phyloP scores from a whole-genome alignment of 2,888 invertebrate genomes.

The Pocota personata region DNA sequence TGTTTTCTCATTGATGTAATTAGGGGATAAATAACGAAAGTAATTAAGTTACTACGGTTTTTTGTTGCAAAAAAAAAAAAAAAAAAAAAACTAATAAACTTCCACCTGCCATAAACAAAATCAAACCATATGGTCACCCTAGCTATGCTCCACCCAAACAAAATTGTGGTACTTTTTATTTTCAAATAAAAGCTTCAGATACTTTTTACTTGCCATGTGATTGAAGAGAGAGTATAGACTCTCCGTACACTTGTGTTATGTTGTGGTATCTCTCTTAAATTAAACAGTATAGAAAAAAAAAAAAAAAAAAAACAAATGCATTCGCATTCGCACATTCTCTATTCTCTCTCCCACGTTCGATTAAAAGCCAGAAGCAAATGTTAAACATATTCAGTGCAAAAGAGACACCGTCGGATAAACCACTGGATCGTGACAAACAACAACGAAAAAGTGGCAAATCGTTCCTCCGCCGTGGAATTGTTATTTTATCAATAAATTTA shows the following conservation, averaged over 20 bases:
- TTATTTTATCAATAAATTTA: constrained; percentile 11
- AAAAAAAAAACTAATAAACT: neutral
- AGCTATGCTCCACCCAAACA: constrained; percentile 47
- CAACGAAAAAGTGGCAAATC: constrained; percentile 12
- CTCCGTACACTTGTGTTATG: constrained; percentile 20
- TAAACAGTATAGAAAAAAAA: neutral
- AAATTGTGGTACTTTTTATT: constrained; percentile 7
- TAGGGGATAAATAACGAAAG: too few relatives aligned
- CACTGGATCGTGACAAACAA: constrained; percentile 12
- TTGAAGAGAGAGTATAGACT: constrained; percentile 19
- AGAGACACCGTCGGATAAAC: constrained; percentile 61
- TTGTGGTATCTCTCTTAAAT: constrained; percentile 36
- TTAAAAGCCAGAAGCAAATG: constrained; percentile 65
- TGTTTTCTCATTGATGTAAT: too few relatives aligned
- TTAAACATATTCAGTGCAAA: constrained; percentile 61
- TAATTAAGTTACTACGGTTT: too few relatives aligned
- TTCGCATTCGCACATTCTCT: constrained; percentile 20
- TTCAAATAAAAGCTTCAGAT: constrained; percentile 45
- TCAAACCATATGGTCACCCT: constrained; percentile 34
- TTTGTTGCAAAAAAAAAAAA: too few relatives aligned
- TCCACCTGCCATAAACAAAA: neutral
- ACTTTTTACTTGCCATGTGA: neutral
- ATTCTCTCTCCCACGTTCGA: constrained; percentile 17
- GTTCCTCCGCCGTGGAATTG: constrained; percentile 68
- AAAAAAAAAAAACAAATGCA: neutral